These are phyloP conservation scores for Calidris pugnax DNA, from an alignment of 2,113 vertebrate species.

Conservation along the genomic window DNA sequence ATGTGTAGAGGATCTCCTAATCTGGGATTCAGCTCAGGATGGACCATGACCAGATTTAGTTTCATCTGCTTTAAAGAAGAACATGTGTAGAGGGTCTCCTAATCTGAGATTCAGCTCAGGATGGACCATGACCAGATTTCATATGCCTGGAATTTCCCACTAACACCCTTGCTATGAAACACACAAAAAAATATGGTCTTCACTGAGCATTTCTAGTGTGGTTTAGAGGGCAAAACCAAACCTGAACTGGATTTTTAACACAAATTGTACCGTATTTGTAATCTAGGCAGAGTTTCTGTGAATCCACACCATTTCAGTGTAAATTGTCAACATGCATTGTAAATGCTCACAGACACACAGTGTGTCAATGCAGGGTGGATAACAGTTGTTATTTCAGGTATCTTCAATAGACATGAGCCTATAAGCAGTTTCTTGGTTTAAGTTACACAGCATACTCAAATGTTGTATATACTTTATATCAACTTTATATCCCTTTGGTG, in stretches of 20 bases:
- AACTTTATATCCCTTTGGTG: background rate
- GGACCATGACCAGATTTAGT: background rate
- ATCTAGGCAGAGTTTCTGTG: background rate
- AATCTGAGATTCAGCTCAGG: background rate
- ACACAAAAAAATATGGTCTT: background rate
- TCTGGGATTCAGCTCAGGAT: background rate
- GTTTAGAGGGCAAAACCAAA: background rate
- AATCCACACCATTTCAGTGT: background rate
- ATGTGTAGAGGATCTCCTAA: background rate
- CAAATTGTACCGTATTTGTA: background rate
- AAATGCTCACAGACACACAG: background rate
- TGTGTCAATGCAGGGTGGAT: background rate
- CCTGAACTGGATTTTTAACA: background rate
- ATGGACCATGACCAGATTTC: background rate
- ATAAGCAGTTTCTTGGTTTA: background rate
- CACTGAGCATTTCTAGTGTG: background rate
- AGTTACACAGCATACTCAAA: background rate
- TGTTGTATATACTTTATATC: background rate
- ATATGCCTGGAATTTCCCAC: background rate
- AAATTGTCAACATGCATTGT: background rate
- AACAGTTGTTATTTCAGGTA: background rate
- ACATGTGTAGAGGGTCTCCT: background rate
- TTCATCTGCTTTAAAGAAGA: no score
- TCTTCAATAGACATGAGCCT: background rate
- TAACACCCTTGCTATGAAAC: background rate